Base-by-base conservation (phyloP, 1,140 invertebrate species). In the Belonocnema kinseyi region DNA sequence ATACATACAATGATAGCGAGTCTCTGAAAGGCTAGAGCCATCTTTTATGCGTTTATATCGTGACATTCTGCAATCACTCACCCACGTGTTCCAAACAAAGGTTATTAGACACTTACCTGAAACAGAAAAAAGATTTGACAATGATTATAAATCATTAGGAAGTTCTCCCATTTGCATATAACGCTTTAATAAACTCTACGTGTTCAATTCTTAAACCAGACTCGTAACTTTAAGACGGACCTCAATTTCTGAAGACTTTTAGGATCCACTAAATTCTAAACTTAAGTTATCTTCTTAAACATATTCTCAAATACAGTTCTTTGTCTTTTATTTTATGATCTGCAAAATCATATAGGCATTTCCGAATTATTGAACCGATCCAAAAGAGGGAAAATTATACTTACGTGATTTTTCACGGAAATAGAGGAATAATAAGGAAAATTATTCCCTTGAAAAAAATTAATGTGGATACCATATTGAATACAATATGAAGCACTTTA, bases 41-140 rank as follows among this genome's bases (percentile, higher is more conserved):
- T 66, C 61, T 40, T 66, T 66, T 66, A 66, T 66, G 33, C 61
- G 61, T n/a, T 66, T 66, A 40, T 66, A 66, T 66, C 61, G 14
- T 66, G 61, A 66, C 61, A 66, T 66, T 66, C 40, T 40, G 61
- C 61, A 40, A 66, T 66, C 61, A 66, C 61, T 77, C 70, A 79
- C 76, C 72, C 66, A 50, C 75, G 16, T 77, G 51, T 17, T 66
- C 70, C 71, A 26, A 21, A 19, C 50, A 53, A 77, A 75, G 76
- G 58, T 61, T 61, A 61, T 61, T 61, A 40, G 61, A 66, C 61
- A 66, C 61, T 66, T 66, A 66, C 61, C 61, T 40, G 33, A 33
- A 40, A 46, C 50, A 66, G 70, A 46, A 72, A 33, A 79, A 50
- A 66, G 46, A 66, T 16, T n/a, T n/a, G n/a, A 66, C 61, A 40